Conservation (phyloP, 2,113 vertebrate species). For the Thunnus maccoyii region DNA sequence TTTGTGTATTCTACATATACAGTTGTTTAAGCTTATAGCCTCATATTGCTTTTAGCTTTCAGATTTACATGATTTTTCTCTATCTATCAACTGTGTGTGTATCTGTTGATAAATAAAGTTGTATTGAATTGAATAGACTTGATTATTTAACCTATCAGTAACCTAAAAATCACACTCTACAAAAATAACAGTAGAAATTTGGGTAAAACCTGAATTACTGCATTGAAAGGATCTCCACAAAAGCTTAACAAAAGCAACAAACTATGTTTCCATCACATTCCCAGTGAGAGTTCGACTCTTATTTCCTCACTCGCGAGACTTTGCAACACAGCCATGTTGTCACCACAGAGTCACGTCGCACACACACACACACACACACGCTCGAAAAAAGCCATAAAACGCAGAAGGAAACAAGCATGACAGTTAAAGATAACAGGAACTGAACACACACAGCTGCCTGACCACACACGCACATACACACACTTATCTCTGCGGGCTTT, state of each 20-base stretch:
- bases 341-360: slow-evolving; percentile 11
- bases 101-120: too few relatives aligned
- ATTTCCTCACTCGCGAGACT: slow-evolving; percentile 29
- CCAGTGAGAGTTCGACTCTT: background rate
- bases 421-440: slow-evolving; percentile 80
- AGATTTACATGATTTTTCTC: too few relatives aligned
- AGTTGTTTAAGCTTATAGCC: too few relatives aligned
- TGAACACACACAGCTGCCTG: slow-evolving; percentile 60
- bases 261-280: slow-evolving; percentile 2
- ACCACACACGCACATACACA: slow-evolving; percentile 23
- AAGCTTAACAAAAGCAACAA: background rate
- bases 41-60: too few relatives aligned
- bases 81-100: too few relatives aligned
- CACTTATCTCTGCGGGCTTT: slow-evolving; percentile 24
- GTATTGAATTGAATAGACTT: too few relatives aligned
- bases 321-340: slow-evolving; percentile 37
- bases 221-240: background rate
- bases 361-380: slow-evolving; percentile 1
- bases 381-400: slow-evolving; percentile 10
- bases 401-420: slow-evolving; percentile 68
- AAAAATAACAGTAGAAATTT: too few relatives aligned
- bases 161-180: too few relatives aligned
- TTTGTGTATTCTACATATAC: too few relatives aligned
- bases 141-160: too few relatives aligned
- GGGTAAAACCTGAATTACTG: too few relatives aligned